Conservation (phyloP, 2,797 vertebrate genomes). For the Parauchenoglanis ngamensis region DNA sequence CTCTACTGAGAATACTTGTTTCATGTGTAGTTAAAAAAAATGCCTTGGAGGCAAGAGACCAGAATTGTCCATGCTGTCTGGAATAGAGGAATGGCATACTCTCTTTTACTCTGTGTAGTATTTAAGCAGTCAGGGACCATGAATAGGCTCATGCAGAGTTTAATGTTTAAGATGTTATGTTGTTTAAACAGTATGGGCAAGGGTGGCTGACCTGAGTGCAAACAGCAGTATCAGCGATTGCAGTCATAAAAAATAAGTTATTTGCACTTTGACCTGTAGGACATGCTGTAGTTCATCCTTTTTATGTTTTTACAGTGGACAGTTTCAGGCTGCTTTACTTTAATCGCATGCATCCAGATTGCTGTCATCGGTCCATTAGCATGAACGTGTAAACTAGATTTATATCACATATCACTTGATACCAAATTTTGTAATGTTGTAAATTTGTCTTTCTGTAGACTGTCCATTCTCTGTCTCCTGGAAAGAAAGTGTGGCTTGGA, state of each 20-base stretch:
- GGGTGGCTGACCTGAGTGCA: neutral
- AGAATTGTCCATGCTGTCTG: neutral
- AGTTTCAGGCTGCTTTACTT: neutral
- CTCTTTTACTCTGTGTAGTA: neutral
- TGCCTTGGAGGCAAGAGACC: neutral
- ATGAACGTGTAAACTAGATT: neutral
- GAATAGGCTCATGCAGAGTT: neutral
- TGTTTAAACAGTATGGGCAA: neutral
- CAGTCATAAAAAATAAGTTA: neutral
- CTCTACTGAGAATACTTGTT: neutral
- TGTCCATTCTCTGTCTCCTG: slow-evolving; percentile 65
- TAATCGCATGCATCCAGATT: neutral
- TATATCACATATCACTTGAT: neutral
- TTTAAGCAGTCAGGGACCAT: neutral
- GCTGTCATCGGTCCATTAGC: neutral
- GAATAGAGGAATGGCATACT: neutral
- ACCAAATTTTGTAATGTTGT: neutral
- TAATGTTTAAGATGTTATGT: neutral
- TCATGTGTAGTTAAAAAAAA: neutral
- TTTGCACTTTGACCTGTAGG: neutral
- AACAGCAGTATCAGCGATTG: neutral
- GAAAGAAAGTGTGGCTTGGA: slow-evolving; percentile 89
- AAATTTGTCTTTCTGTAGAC: slow-evolving; percentile 56
- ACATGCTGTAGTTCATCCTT: neutral
- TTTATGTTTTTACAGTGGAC: neutral